Evolutionary conservation across 2,888 invertebrate species (phyloP), one percentile per base, ranked within the genome.

Genomic region (Ennomos erosarius): DNA sequence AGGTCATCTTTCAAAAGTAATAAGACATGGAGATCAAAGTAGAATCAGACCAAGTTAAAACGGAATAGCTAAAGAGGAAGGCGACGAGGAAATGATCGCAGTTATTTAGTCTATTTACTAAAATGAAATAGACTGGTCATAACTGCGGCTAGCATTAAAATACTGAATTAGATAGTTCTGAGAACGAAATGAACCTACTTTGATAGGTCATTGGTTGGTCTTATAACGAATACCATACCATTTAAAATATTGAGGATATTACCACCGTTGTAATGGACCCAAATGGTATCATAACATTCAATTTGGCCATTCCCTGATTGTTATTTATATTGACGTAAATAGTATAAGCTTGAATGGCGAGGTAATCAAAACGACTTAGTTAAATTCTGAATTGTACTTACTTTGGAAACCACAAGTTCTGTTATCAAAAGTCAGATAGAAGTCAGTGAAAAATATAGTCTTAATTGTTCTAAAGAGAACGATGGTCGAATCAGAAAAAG

Each of bases 41-140:
- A 55, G 55, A 52, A 48, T 62, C 62, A 53, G 12, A 49, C 51
- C 37, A 37, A 55, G 48, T 55, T 62, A 51, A 43, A 54, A 52
- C 55, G 16, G 33, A 54, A 54, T 43, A 49, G 52, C 49, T 44
- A 57, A 57, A 52, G 52, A 10, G 45, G 48, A 47, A 59, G 46
- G 42, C 13, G 53, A 57, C 44, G 39, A 62, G 64, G 59, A 67
- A 64, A 58, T 59, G 52, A 45, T 46, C 34, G 39, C 39, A 61
- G 54, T 54, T 59, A 54, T 57, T 51, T 40, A 39, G 52, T 51
- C 46, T 47, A 50, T 57, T 55, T 55, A 52, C 61, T 55, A 44
- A 47, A 46, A 59, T 59, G 44, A 58, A 51, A 64, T 61, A 36
- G 58, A 50, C 49, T 49, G 49, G 62, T 59, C 53, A 56, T 58